phyloP scores from a whole-genome alignment of 2,797 vertebrate genomes.

The Mergus octosetaceus region DNA sequence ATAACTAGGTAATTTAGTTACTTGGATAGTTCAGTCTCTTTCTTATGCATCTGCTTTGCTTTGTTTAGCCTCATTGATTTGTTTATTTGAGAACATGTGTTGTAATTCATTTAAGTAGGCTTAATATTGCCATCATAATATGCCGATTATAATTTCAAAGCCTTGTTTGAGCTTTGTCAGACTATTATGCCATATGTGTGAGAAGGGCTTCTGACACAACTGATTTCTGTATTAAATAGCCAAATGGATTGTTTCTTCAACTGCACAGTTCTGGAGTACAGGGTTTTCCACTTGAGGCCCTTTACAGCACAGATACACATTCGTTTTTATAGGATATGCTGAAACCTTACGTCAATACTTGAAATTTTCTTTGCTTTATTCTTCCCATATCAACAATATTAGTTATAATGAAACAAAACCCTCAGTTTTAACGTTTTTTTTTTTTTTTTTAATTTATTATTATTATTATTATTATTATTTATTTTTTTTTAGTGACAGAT shows the following conservation, averaged over 20 bases:
- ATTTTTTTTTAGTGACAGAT: neutral
- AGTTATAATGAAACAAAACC: neutral
- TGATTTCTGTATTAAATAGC: neutral
- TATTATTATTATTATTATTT: too few species aligned
- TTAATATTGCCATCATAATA: neutral
- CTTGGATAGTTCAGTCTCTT: neutral
- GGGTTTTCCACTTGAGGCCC: neutral
- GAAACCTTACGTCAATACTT: neutral
- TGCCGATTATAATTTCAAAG: neutral
- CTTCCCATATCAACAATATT: neutral
- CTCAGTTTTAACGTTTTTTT: neutral
- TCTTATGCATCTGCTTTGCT: neutral
- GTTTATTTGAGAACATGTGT: neutral
- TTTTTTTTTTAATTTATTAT: neutral
- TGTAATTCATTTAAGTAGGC: neutral
- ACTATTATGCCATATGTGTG: neutral
- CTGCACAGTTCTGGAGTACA: neutral
- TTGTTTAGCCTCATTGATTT: neutral
- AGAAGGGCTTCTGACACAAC: neutral
- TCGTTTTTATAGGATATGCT: neutral
- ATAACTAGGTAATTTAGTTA: neutral
- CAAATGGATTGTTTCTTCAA: neutral
- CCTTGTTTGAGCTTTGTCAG: neutral
- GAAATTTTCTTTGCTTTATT: neutral
- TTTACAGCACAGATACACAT: neutral